phyloP scores from a whole-genome alignment of 2,888 invertebrate genomes.

The Cinara cedri region DNA sequence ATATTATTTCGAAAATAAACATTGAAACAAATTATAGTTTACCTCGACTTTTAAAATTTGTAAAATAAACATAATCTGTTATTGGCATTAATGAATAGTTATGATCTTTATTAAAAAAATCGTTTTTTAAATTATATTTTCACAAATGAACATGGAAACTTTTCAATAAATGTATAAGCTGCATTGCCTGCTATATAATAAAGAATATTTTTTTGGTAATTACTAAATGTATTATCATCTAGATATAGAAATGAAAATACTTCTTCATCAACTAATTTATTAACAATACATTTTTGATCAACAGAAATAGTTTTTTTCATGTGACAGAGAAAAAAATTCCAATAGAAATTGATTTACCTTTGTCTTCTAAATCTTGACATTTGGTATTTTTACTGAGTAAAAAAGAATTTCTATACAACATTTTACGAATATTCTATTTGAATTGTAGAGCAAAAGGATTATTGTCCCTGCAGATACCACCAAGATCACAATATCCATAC shows the following conservation, averaged over 20 bases:
- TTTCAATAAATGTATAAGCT: no score
- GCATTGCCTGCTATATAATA: not conserved
- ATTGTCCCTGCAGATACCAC: slow-evolving; percentile 52
- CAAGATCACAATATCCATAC: not conserved
- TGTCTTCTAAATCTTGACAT: slow-evolving; percentile 8
- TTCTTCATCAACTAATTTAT: no score
- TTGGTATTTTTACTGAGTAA: slow-evolving; percentile 31
- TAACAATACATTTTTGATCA: no score
- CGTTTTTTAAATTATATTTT: no score
- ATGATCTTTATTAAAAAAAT: not conserved
- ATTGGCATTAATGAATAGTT: slow-evolving; percentile 12
- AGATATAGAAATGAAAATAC: no score
- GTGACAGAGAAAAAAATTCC: no score
- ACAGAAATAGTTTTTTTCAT: no score
- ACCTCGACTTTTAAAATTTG: no score
- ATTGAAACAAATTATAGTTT: slow-evolving; percentile 15
- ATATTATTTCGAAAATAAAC: slow-evolving; percentile 25
- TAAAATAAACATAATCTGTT: slow-evolving; percentile 12
- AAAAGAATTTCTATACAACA: slow-evolving; percentile 53
- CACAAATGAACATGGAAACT: no score
- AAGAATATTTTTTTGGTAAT: slow-evolving; percentile 47
- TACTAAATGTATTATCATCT: not conserved
- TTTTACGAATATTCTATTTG: slow-evolving; percentile 49
- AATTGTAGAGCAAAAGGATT: slow-evolving; percentile 54
- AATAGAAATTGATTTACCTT: no score